These are phyloP conservation scores for Chroicocephalus ridibundus DNA, from an alignment of 2,113 vertebrate genomes.

Conservation along the genomic window DNA sequence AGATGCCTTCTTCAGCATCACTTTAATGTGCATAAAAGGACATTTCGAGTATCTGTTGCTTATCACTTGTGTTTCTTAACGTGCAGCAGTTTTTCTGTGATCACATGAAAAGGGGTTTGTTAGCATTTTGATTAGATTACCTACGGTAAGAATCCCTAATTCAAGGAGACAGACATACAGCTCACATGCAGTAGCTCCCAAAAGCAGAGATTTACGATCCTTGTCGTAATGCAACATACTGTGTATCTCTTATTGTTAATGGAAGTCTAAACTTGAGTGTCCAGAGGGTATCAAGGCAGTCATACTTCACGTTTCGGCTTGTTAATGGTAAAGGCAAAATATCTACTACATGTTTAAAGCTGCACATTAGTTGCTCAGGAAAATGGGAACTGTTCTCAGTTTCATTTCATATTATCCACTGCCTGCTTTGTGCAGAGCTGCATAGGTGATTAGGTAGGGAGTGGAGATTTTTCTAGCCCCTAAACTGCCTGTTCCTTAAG, in stretches of 20 bases:
- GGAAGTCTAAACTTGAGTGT: not conserved
- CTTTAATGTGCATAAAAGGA: not conserved
- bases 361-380: not conserved
- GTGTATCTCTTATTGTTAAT: not conserved
- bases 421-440: not conserved
- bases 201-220: not conserved
- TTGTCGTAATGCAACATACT: not conserved
- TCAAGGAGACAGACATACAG: not conserved
- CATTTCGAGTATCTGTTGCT: not conserved
- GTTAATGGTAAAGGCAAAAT: not conserved
- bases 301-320: not conserved
- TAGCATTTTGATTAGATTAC: conserved; percentile 37
- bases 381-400: not conserved
- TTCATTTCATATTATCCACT: not conserved
- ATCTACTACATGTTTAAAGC: not conserved
- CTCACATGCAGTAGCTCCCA: not conserved
- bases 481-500: not conserved
- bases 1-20: not conserved
- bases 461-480: not conserved
- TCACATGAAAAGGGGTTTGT: not conserved
- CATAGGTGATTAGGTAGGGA: not conserved
- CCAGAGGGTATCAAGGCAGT: not conserved
- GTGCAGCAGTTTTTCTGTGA: not conserved
- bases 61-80: not conserved
- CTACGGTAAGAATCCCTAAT: not conserved